A percentile compares a stretch with the other conserved stretches of the same genome.
Evolutionary conservation across 35 echinoderm and acorn worm species (phyloP).

Genomic region (Hemicentrotus pulcherrimus): DNA sequence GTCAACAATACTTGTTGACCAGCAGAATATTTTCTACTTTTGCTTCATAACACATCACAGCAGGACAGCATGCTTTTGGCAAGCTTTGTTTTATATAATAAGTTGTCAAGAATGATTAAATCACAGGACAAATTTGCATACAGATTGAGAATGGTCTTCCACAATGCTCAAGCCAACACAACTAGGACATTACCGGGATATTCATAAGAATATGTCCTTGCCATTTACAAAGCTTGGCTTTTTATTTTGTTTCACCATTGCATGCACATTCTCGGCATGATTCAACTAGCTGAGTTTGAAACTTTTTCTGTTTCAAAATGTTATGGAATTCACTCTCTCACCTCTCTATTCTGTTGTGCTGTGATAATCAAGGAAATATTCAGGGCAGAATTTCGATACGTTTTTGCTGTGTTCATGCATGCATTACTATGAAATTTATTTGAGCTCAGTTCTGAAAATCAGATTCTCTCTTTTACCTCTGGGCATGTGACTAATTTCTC

Average conservation of each 20-base stretch:
- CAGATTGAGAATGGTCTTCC: neutral
- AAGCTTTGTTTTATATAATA: no score
- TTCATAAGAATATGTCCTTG: no score
- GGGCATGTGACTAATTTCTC: neutral
- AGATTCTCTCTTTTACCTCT: neutral
- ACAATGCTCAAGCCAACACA: no score
- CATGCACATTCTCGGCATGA: neutral
- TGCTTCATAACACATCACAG: no score
- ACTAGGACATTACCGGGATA: no score
- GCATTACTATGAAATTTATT: neutral
- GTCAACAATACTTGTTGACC: no score
- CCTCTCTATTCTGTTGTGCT: neutral
- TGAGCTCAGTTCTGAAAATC: neutral
- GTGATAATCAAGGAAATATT: neutral
- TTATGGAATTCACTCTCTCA: neutral
- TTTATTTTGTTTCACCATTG: neutral
- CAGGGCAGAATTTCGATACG: neutral
- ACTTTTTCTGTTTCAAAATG: neutral
- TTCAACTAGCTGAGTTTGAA: no score
- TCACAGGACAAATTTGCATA: neutral
- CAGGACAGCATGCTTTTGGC: no score
- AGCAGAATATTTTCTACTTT: no score
- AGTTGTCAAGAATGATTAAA: neutral
- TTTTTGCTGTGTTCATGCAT: neutral
- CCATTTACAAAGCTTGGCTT: neutral